Base-by-base conservation (phyloP, 2,797 vertebrate species). In the Tenualosa thibaudeaui region DNA sequence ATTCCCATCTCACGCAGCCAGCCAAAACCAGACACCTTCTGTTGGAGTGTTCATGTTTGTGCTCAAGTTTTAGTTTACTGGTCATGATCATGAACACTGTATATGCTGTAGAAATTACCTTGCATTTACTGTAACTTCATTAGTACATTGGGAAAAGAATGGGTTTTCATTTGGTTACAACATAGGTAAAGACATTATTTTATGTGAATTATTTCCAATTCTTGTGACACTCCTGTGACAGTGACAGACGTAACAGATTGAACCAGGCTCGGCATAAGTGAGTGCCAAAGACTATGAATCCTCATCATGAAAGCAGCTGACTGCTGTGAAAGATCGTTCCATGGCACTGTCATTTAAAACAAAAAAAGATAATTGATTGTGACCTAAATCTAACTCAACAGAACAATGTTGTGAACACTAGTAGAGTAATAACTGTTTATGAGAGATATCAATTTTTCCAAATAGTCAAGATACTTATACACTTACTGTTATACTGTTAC, bases 1-100 rank as follows among this genome's bases (percentile, higher is more conserved):
- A 84, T 87, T 84, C 81, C 68, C 54, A 83, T 83, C 43, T 84
- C 58, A 54, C 31, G 65, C 56, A 58, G 43, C 19, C 58, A 68
- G 40, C 9, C 43, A 82, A 78, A 4, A 13, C 19, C 40, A 37
- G 26, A 49, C 43, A 58, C 24, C 12, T 15, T 37, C 19, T 56
- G 53, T 40, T 53, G 19, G 56, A 53, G 84, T 82, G 81, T 81
- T 3, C 75, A 37, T 78, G 71, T 78, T 37, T 75, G 71, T 78
- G 71, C 19, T 37, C 37, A 15, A 40, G 17, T 22, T 56, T 56
- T 3, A 56, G 54, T 62, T 24, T 62, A 24, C 7, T 62, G n/a
- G 19, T 58, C 17, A 58, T n/a, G 19, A 58, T 58, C 51, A 53
- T 15, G 1, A 13, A 58, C 56, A 54, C 51, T 15, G 46, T 7